Percentiles rank a stretch among this genome's conserved stretches.
These are phyloP conservation scores for Apamea sordens DNA, from an alignment of 2,888 invertebrate genomes.

Conservation along the genomic window DNA sequence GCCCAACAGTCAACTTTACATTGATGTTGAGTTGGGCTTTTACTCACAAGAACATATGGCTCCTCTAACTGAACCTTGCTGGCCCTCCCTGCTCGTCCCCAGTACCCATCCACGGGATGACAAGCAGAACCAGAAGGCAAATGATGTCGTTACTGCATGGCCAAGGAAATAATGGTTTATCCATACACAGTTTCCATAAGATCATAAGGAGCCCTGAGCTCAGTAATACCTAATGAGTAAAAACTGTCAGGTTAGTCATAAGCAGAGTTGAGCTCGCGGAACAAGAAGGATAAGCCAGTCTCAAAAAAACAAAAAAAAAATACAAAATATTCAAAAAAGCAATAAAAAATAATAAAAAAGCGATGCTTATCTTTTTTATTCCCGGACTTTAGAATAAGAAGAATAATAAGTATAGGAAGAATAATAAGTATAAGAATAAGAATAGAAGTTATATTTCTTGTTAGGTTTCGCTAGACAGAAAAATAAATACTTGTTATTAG, in stretches of 20 bases:
- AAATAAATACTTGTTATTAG: neutral
- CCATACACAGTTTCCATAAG: neutral
- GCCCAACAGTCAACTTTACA: neutral
- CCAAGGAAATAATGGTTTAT: neutral
- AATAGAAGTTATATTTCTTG: slow-evolving; percentile 1
- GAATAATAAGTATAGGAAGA: neutral
- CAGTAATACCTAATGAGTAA: neutral
- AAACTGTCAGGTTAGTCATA: slow-evolving; percentile 6
- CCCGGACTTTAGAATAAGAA: neutral
- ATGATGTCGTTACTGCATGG: neutral
- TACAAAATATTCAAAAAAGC: neutral
- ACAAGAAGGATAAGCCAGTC: neutral
- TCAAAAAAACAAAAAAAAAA: neutral
- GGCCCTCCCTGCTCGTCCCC: neutral
- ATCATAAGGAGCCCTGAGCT: neutral
- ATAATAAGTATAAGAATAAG: neutral
- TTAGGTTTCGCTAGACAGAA: slow-evolving; percentile 16
- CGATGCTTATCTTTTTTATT: neutral
- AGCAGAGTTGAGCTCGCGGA: neutral
- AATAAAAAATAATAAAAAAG: neutral
- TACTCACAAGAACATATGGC: neutral
- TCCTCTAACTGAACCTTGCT: slow-evolving; percentile 3
- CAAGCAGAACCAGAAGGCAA: neutral
- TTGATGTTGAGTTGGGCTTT: neutral
- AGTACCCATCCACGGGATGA: neutral